These are phyloP conservation scores for Zaprionus davidi DNA, from an alignment of 1,140 invertebrate species.

Conservation along the genomic window DNA sequence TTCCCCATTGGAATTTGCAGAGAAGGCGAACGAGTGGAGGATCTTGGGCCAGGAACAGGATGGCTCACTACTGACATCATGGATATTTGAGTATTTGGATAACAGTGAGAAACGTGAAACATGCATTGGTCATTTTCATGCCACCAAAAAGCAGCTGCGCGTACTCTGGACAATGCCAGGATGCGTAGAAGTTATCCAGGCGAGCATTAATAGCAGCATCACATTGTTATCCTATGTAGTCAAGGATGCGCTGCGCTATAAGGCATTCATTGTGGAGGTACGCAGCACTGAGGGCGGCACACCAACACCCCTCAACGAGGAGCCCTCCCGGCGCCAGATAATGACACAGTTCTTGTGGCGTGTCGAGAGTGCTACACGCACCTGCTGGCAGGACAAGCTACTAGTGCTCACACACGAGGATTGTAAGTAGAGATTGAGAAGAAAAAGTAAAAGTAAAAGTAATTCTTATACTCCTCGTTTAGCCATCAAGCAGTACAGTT, in stretches of 20 bases:
- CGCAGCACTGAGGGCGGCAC: slow-evolving; percentile 85
- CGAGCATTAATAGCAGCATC: slow-evolving; percentile 89
- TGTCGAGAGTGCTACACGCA: slow-evolving; percentile 86
- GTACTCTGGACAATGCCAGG: slow-evolving; percentile 87
- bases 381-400: slow-evolving; percentile 88
- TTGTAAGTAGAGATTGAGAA: slow-evolving; percentile 86
- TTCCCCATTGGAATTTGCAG: slow-evolving; percentile 48
- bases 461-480: background rate
- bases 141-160: slow-evolving; percentile 86
- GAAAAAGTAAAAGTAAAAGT: too few relatives aligned
- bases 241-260: slow-evolving; percentile 85
- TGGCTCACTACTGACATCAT: slow-evolving; percentile 88
- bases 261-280: slow-evolving; percentile 87
- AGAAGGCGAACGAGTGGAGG: slow-evolving; percentile 89
- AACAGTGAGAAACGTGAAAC: slow-evolving; percentile 72
- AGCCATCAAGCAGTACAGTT: slow-evolving; percentile 76
- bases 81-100: slow-evolving; percentile 86
- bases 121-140: slow-evolving; percentile 79
- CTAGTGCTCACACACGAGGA: slow-evolving; percentile 91
- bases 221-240: slow-evolving; percentile 88
- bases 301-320: slow-evolving; percentile 85
- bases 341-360: slow-evolving; percentile 92
- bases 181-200: slow-evolving; percentile 89
- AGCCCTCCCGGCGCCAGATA: slow-evolving; percentile 86
- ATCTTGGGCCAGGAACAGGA: slow-evolving; percentile 91